phyloP scores from a whole-genome alignment of 2,797 vertebrate genomes.

The Toxotes lorentzi region DNA sequence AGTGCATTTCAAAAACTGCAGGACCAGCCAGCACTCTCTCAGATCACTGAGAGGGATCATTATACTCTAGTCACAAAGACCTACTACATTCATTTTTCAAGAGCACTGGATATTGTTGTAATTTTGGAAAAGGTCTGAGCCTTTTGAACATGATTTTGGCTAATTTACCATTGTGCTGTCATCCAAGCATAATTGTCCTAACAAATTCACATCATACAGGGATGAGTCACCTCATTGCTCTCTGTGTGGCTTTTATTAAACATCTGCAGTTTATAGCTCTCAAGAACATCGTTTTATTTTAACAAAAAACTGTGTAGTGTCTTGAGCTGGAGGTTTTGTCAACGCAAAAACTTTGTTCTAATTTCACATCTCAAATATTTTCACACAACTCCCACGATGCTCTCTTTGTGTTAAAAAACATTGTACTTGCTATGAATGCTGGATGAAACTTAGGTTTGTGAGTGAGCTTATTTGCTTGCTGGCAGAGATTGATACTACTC shows the following conservation, averaged over 20 bases:
- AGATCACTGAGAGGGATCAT: constrained; percentile 50
- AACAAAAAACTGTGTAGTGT: constrained; percentile 20
- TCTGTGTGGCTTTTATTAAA: background rate
- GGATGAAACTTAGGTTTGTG: background rate
- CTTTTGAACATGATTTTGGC: constrained; percentile 38
- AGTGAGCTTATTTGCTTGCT: background rate
- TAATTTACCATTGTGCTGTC: constrained; percentile 16
- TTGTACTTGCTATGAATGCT: constrained; percentile 7
- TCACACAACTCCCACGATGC: constrained; percentile 42
- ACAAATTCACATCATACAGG: constrained; percentile 28
- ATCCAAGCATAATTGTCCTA: constrained; percentile 26
- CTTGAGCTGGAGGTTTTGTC: constrained; percentile 16
- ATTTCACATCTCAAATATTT: constrained; percentile 47
- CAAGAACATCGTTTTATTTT: constrained; percentile 2
- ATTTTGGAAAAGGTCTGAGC: constrained; percentile 37
- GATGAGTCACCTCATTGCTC: constrained; percentile 21
- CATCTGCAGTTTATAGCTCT: constrained; percentile 18
- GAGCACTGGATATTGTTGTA: constrained; percentile 33
- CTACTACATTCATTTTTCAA: constrained; percentile 52
- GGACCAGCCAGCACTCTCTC: constrained; percentile 28
- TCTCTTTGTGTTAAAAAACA: constrained; percentile 19
- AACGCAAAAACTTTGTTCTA: constrained; percentile 9
- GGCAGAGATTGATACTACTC: background rate
- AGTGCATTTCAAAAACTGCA: constrained; percentile 45
- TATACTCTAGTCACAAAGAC: constrained; percentile 37